Evolutionary conservation across 2,888 invertebrate genomes (phyloP), one percentile per base, ranked within the genome.

Genomic region (Callyntrura sp.): DNA sequence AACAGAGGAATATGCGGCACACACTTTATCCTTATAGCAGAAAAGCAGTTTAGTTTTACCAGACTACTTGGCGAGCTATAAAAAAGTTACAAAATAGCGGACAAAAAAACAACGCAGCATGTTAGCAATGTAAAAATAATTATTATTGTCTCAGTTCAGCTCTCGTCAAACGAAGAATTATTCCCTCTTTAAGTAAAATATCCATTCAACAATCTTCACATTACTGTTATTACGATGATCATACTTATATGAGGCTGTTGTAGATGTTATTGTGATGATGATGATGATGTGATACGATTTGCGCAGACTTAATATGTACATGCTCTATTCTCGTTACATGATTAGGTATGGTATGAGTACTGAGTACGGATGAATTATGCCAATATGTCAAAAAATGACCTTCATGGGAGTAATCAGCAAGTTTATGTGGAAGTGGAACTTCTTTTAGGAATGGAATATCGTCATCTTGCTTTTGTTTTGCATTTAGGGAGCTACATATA

Each of bases 351-450:
- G 0, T 85, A 35, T 35, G 6, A 25, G 55, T 65, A 28, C n/a
- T 28, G 65, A 6, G 65, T 51, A 35, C 48, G 78, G 48, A 78
- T 51, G 51, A 60, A 65, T 65, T 78, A 35, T 51, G 25, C 35
- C 78, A 23, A 65, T 86, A 62, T 86, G 86, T 78, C 86, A 86
- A 76, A 48, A 85, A 57, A 86, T 86, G 86, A 86, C 86, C 86
- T 86, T 86, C 73, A 48, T 20, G 86, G 68, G 79, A 48, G 65
- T 68, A 86, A 86, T 48, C 65, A 65, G 35, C 35, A 4, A 35
- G 76, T 45, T 76, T 85, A 62, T 73, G 5, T 73, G 48, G 73
- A 73, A 73, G 73, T 23, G 11, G 23, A 85, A 76, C 20, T 73
- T 76, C 48, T 86, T 73, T 68, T 25, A 51, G 78, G 73, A 62